Percentiles rank a stretch among this genome's conserved stretches.
Conservation (phyloP, 2,113 vertebrate genomes). For the Hiodon tergisus region DNA sequence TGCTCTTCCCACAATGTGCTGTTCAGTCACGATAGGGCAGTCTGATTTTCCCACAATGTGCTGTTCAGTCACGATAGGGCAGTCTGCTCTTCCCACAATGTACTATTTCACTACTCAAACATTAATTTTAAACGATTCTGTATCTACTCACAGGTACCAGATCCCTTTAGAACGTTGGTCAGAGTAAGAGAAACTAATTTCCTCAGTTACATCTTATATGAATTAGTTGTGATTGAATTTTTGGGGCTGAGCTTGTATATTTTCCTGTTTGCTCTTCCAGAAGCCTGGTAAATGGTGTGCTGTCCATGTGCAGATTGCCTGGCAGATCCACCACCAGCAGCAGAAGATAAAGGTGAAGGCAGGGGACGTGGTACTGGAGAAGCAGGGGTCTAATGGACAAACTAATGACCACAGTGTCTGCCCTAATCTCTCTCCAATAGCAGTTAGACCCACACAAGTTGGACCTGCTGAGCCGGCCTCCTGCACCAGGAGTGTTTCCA, state of each 20-base stretch:
- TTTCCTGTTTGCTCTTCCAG: conserved; percentile 44
- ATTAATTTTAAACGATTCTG: not conserved
- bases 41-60: too few species aligned
- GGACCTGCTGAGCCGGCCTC: conserved; percentile 69
- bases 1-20: too few species aligned
- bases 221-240: not conserved
- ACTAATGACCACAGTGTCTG: not conserved
- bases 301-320: conserved; percentile 75
- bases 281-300: conserved; percentile 80
- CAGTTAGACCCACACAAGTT: conserved; percentile 76
- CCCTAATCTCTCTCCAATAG: conserved; percentile 27
- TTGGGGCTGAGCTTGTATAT: not conserved
- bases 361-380: not conserved
- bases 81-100: too few species aligned
- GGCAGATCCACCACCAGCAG: conserved; percentile 80
- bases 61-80: too few species aligned
- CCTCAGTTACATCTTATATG: not conserved
- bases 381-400: not conserved
- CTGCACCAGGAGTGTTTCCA: conserved; percentile 62
- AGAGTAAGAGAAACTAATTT: conserved; percentile 63
- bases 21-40: too few species aligned
- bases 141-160: conserved; percentile 62
- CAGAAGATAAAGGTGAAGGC: conserved; percentile 74
- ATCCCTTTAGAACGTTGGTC: conserved; percentile 66
- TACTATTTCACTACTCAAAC: too few species aligned